Conservation (phyloP, 2,888 invertebrate species). For the Pheosia gnoma region DNA sequence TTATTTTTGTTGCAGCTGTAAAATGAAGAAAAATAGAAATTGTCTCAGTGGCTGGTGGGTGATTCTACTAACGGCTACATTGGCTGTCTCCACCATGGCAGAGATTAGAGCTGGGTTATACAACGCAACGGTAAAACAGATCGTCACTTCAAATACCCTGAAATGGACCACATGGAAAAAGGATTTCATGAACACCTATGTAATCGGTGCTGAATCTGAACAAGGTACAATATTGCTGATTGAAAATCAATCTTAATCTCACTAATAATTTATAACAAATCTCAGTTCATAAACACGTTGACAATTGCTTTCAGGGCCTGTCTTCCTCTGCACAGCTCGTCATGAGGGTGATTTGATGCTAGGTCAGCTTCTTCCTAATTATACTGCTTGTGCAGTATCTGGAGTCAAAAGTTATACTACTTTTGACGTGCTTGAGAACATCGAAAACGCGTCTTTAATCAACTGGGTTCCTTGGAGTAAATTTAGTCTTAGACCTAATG, state of each 20-base stretch:
- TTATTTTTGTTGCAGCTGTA: slow-evolving; percentile 46
- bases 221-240: slow-evolving; percentile 51
- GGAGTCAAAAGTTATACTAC: slow-evolving; percentile 82
- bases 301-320: slow-evolving; percentile 62
- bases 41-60: slow-evolving; percentile 72
- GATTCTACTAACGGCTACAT: slow-evolving; percentile 63
- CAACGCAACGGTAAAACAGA: slow-evolving; percentile 84
- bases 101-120: slow-evolving; percentile 70
- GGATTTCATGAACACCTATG: slow-evolving; percentile 82
- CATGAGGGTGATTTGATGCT: slow-evolving; percentile 90
- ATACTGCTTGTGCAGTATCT: slow-evolving; percentile 86
- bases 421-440: slow-evolving; percentile 90
- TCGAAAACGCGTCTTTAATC: slow-evolving; percentile 89
- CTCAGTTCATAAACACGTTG: background rate
- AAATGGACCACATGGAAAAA: slow-evolving; percentile 86
- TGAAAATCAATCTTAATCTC: background rate
- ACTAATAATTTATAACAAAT: background rate
- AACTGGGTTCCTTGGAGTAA: slow-evolving; percentile 91
- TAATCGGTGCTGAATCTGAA: slow-evolving; percentile 84
- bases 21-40: slow-evolving; percentile 71
- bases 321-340: slow-evolving; percentile 90
- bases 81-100: slow-evolving; percentile 58
- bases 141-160: slow-evolving; percentile 91
- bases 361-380: slow-evolving; percentile 86
- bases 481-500: slow-evolving; percentile 86